These are phyloP conservation scores for Megaceryle alcyon DNA, from an alignment of 2,797 vertebrate species.

Conservation along the genomic window DNA sequence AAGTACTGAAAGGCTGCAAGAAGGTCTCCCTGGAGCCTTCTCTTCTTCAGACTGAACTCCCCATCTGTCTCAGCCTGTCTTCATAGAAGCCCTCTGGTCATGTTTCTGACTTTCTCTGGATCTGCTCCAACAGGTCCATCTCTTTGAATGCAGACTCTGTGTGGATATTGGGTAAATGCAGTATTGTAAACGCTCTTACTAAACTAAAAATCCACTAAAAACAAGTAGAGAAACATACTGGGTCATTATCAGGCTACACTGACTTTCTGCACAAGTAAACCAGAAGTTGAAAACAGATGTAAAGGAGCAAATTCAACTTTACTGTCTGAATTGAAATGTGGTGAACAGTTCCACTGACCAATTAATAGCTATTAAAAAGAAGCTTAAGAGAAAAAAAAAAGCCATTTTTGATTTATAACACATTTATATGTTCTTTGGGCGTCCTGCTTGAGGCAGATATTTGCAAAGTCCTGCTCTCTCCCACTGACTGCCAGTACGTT, in stretches of 20 bases:
- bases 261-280: neutral
- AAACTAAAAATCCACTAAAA: neutral
- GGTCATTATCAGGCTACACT: neutral
- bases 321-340: neutral
- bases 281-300: neutral
- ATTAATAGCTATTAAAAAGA: neutral
- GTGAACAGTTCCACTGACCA: conserved; percentile 55
- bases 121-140: neutral
- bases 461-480: neutral
- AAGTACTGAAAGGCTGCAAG: neutral
- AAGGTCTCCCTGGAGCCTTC: neutral
- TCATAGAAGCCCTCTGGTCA: neutral
- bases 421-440: neutral
- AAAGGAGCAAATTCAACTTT: neutral
- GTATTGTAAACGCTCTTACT: neutral
- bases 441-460: neutral
- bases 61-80: neutral
- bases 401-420: neutral
- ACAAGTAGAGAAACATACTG: neutral
- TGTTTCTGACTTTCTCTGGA: neutral
- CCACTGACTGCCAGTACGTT: neutral
- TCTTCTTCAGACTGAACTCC: neutral
- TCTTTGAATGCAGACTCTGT: neutral
- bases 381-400: neutral
- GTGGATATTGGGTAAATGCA: neutral